Evolutionary conservation across 2,113 vertebrate genomes (phyloP), one percentile per base, ranked within the genome.

Genomic region (Clarias magur): DNA sequence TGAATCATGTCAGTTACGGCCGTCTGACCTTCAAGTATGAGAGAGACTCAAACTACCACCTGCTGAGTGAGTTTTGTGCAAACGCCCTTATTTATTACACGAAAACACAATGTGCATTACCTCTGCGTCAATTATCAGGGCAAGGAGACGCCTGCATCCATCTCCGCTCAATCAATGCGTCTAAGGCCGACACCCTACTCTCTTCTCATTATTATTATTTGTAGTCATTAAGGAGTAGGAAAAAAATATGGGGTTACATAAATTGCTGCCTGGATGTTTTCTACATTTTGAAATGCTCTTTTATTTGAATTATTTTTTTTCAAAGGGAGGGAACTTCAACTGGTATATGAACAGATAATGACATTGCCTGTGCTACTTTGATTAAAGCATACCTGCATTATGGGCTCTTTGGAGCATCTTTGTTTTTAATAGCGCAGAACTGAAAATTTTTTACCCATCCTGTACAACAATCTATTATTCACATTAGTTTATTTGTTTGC

Each of bases 1-100:
- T 99, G 85, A 99, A 99, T 89, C 98, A 99, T 0, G 98, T 99
- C 93, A 99, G 98, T 93, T 99, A 99, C 8, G 98, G 98, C 16
- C 96, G 98, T 42, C 92, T 99, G 92, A 98, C 98, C 92, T 99
- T 99, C 94, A 99, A 99, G 91, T 99, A 99, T 1, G 98, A 99
- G 92, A 94, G 98, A 59, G 98, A 99, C 91, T 99, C 98, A 30
- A 99, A 99, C 95, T 99, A 99, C 94, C 98, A 99, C 93, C 96
- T 78, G 75, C 76, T 76, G 19, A 76, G 48, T 54, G 73, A 54
- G 73, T 79, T 19, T 30, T 57, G 9, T 30, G 30, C 53, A 79
- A 57, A 56, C 48, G 6, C 25, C 9, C 53, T 30, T 78, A 16
- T 16, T 38, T 19, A 13, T 3, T 57, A 79, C 75, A 78, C 25